phyloP scores from a whole-genome alignment of 2,113 vertebrate species.

The Elephas maximus region DNA sequence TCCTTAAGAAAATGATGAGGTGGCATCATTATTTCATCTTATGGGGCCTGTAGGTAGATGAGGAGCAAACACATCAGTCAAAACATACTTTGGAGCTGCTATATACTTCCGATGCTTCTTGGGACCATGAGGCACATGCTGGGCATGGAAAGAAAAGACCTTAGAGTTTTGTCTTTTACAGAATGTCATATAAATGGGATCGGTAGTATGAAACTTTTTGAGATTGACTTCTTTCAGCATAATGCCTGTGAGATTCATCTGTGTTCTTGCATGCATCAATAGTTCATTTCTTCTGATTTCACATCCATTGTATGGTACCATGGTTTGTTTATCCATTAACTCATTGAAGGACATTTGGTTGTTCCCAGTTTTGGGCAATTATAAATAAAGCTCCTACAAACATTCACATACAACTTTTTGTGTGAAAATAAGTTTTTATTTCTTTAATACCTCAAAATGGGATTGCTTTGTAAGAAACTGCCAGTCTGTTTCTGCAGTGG shows the following conservation, averaged over 20 bases:
- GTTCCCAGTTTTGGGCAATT: neutral
- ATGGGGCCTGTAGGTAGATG: constrained; percentile 95
- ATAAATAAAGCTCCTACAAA: neutral
- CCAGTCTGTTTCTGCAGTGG: constrained; percentile 19
- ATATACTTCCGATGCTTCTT: constrained; percentile 95
- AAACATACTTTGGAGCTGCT: constrained; percentile 90
- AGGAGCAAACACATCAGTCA: constrained; percentile 94
- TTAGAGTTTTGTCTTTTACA: neutral
- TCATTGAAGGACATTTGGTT: neutral
- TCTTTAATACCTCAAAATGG: neutral
- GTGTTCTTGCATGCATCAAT: neutral
- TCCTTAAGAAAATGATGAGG: constrained; percentile 95
- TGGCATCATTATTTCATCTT: constrained; percentile 95
- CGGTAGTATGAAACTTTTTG: neutral
- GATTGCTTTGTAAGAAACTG: neutral
- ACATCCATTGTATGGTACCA: neutral
- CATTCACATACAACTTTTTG: neutral
- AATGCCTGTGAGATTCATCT: neutral
- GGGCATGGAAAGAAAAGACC: neutral
- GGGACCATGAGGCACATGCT: constrained; percentile 91
- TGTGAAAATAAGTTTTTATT: neutral
- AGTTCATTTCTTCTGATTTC: neutral
- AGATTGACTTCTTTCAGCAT: neutral
- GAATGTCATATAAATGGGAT: neutral
- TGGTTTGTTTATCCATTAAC: neutral